Conservation (phyloP, 2,113 vertebrate genomes). For the Tetraodon nigroviridis region DNA sequence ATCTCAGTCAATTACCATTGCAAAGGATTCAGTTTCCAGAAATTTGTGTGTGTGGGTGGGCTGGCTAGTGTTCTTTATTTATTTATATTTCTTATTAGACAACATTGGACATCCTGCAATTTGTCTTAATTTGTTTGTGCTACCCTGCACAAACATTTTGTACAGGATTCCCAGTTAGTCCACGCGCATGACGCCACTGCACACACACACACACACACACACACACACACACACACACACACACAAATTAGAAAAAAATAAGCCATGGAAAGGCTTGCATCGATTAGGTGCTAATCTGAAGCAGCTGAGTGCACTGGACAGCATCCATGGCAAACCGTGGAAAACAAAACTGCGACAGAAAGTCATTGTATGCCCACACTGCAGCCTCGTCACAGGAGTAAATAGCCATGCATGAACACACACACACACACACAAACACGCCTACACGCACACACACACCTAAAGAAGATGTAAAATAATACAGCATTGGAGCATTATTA, state of each 20-base stretch:
- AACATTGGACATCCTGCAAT: too few relatives aligned
- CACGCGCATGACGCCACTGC: background rate
- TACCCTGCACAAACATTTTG: too few relatives aligned
- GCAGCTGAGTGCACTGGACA: slow-evolving; percentile 64
- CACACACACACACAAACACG: background rate
- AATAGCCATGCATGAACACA: slow-evolving; percentile 9
- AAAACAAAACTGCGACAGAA: slow-evolving; percentile 58
- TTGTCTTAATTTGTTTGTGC: too few relatives aligned
- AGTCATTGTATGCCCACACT: slow-evolving; percentile 15
- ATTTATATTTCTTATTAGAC: too few relatives aligned
- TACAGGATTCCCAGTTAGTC: too few relatives aligned
- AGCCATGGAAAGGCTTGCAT: slow-evolving; percentile 71
- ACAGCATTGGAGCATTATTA: background rate
- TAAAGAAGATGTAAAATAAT: background rate
- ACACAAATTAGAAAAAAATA: slow-evolving; percentile 68
- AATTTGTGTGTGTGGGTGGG: too few relatives aligned
- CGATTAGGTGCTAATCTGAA: slow-evolving; percentile 78
- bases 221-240: slow-evolving; percentile 4
- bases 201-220: slow-evolving; percentile 35
- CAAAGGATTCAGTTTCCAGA: too few relatives aligned
- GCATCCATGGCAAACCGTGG: slow-evolving; percentile 59
- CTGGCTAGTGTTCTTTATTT: too few relatives aligned
- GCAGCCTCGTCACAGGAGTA: slow-evolving; percentile 17
- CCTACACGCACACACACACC: slow-evolving; percentile 5
- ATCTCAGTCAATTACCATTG: too few relatives aligned